Evolutionary conservation across 2,797 vertebrate species (phyloP), one percentile per base, ranked within the genome.

Genomic region (Fistularia tabacaria): DNA sequence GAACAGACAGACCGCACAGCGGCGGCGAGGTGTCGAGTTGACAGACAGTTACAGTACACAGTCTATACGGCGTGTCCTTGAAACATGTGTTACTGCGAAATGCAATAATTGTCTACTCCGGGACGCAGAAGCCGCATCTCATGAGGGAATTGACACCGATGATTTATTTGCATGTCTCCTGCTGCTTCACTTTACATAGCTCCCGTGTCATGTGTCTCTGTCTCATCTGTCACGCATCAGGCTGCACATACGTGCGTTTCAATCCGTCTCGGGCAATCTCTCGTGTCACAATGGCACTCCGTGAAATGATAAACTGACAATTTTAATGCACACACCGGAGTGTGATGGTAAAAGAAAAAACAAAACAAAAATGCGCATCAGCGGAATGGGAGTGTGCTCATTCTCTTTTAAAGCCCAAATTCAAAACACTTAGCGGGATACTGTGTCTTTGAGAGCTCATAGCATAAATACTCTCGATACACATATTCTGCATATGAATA

Each of bases 161-260:
- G 75, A 86, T 81, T 79, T 84, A 83, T 84, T 73, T 79, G 62
- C 69, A 62, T 53, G 57, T 73, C 69, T 63, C 57, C 7, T 44
- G 25, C 53, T 66, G 67, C 58, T 63, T 71, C 62, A 51, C 61
- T 65, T 55, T 14, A 54, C 51, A 14, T 9, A 44, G 54, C 59
- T 76, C 47, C 46, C 49, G 1, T 57, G 73, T 65, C 62, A 47
- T 9, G 50, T 38, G 38, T 60, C 56, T 62, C 42, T 14, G 62
- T 74, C 70, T 81, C 65, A 65, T 75, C 74, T 64, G 70, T 74
- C 76, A 69, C 11, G 12, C 53, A 52, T 38, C 9, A 44, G 53
- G 63, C 58, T 14, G 58, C 63, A 59, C 52, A 40, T 7, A 10
- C 39, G 53, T 49, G 51, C 45, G 36, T 64, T 69, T 59, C 65